A percentile compares a stretch with the other conserved stretches of the same genome.
Conservation (phyloP, 2,113 vertebrate species). For the Micromys minutus region DNA sequence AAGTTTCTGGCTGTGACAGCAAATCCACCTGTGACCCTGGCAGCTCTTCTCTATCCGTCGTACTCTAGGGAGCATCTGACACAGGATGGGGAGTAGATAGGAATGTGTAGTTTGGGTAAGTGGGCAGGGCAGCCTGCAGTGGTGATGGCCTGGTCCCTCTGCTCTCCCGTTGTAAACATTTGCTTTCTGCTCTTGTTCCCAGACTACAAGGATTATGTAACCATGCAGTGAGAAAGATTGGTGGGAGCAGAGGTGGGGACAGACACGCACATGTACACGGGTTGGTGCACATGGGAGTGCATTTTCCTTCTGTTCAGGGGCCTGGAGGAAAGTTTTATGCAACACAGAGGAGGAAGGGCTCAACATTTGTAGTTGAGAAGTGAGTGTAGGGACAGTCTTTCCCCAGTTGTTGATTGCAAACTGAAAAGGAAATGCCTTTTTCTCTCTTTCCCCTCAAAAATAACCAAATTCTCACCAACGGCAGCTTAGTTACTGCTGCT, state of each 20-base stretch:
- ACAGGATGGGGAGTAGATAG: accelerated
- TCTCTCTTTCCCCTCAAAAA: constrained; percentile 41
- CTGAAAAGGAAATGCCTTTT: not conserved
- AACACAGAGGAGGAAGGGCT: not conserved
- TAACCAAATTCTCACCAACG: constrained; percentile 51
- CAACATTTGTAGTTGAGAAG: not conserved
- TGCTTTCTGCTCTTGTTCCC: not conserved
- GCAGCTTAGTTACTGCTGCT: not conserved
- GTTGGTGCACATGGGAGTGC: not conserved
- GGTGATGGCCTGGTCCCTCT: no score
- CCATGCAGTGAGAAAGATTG: not conserved
- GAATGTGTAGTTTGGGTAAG: not conserved
- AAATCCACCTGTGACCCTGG: not conserved
- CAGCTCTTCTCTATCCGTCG: not conserved
- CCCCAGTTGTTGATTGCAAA: no score
- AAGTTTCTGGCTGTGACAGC: not conserved
- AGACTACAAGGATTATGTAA: not conserved
- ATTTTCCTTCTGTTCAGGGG: not conserved
- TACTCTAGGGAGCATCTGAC: not conserved
- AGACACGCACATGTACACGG: not conserved
- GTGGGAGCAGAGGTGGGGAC: not conserved
- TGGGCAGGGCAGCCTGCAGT: not conserved
- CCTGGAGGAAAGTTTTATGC: not conserved
- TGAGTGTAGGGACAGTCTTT: accelerated
- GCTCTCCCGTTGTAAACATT: not conserved